Evolutionary conservation across 2,888 invertebrate genomes (phyloP).

Genomic region (Cryptophagus acutangulus): DNA sequence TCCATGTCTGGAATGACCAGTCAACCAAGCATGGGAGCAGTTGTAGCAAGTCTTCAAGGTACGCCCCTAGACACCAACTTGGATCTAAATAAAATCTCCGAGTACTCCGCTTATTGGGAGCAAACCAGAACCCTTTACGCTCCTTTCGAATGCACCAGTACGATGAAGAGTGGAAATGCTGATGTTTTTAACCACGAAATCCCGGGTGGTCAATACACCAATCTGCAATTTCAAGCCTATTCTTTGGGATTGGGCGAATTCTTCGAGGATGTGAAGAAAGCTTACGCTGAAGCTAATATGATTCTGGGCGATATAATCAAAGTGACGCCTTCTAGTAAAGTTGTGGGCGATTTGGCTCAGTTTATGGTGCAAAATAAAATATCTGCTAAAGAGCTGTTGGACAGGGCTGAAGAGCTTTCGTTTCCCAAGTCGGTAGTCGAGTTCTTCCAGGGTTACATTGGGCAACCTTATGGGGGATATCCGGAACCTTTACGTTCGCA

Average conservation of each 20-base stretch:
- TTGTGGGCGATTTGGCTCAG: slow-evolving; percentile 97
- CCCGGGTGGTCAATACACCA: slow-evolving; percentile 99
- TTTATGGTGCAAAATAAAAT: slow-evolving; percentile 99
- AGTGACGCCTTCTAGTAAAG: slow-evolving; percentile 98
- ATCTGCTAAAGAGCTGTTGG: slow-evolving; percentile 73
- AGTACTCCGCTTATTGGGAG: slow-evolving; percentile 99
- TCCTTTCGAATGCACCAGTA: slow-evolving; percentile 96
- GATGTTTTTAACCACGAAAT: slow-evolving; percentile 99
- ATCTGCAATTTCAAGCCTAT: slow-evolving; percentile 98
- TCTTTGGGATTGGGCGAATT: slow-evolving; percentile 90
- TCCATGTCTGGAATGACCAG: slow-evolving; percentile 99
- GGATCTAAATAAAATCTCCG: slow-evolving; percentile 73
- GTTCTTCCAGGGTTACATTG: slow-evolving; percentile 92
- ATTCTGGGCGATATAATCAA: slow-evolving; percentile 96
- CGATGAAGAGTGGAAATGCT: slow-evolving; percentile 96
- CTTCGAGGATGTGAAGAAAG: slow-evolving; percentile 96
- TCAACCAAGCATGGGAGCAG: slow-evolving; percentile 98
- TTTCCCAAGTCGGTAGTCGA: slow-evolving; percentile 98
- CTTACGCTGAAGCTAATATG: slow-evolving; percentile 88
- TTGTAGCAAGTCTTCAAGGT: slow-evolving; percentile 80
- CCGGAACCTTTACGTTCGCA: slow-evolving; percentile 93
- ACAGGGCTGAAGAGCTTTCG: slow-evolving; percentile 89
- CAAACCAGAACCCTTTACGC: slow-evolving; percentile 93
- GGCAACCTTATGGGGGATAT: slow-evolving; percentile 94
- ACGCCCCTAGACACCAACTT: slow-evolving; percentile 45